phyloP scores from a whole-genome alignment of 2,888 invertebrate genomes.

The Acleris emargana region DNA sequence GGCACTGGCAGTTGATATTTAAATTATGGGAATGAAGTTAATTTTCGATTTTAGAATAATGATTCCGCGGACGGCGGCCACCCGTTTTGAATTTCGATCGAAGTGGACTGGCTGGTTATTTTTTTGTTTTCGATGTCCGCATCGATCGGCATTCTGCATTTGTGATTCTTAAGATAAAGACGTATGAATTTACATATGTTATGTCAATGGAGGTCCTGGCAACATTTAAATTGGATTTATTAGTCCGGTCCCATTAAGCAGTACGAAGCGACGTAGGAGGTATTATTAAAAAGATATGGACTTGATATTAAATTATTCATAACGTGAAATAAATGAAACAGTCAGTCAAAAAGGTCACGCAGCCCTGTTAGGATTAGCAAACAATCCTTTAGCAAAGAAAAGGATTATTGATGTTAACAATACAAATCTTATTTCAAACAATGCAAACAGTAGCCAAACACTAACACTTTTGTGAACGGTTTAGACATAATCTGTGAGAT shows the following conservation, averaged over 20 bases:
- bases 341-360: slow-evolving; percentile 12
- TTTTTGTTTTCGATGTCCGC: slow-evolving; percentile 63
- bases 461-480: slow-evolving; percentile 53
- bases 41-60: slow-evolving; percentile 82
- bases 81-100: slow-evolving; percentile 69
- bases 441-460: slow-evolving; percentile 68
- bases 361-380: slow-evolving; percentile 37
- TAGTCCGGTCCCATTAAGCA: slow-evolving; percentile 71
- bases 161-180: slow-evolving; percentile 81
- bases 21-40: slow-evolving; percentile 82
- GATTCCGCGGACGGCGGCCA: slow-evolving; percentile 74
- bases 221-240: slow-evolving; percentile 83
- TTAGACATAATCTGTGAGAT: slow-evolving; percentile 57
- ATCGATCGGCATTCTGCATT: slow-evolving; percentile 71
- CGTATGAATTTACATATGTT: slow-evolving; percentile 83
- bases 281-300: slow-evolving; percentile 45
- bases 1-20: slow-evolving; percentile 65
- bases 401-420: slow-evolving; percentile 66
- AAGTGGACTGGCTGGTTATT: slow-evolving; percentile 64
- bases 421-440: slow-evolving; percentile 72
- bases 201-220: slow-evolving; percentile 76
- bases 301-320: slow-evolving; percentile 28
- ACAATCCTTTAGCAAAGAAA: slow-evolving; percentile 64
- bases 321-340: slow-evolving; percentile 18
- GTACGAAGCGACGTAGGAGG: slow-evolving; percentile 70